These are phyloP conservation scores for Antheraea assamensis DNA, from an alignment of 2,888 invertebrate genomes.

Conservation along the genomic window DNA sequence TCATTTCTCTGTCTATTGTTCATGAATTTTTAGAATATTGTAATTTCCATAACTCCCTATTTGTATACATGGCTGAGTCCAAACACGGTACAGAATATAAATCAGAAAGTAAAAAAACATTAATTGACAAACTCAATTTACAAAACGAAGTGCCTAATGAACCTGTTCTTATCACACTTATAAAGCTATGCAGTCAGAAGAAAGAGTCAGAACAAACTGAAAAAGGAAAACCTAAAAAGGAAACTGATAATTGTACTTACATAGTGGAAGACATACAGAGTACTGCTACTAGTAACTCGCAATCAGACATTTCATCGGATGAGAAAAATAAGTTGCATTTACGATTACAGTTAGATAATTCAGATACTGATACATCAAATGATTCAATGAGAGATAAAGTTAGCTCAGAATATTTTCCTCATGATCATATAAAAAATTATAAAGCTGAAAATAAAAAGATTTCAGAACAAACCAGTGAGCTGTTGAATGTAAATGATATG, in stretches of 20 bases:
- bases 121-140: slow-evolving; percentile 59
- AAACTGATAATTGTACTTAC: slow-evolving; percentile 68
- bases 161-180: slow-evolving; percentile 62
- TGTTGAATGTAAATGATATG: slow-evolving; percentile 9
- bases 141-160: slow-evolving; percentile 56
- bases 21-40: slow-evolving; percentile 92
- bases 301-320: slow-evolving; percentile 75
- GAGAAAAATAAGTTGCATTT: slow-evolving; percentile 73
- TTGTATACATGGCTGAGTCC: slow-evolving; percentile 92
- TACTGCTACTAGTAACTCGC: slow-evolving; percentile 64
- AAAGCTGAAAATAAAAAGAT: slow-evolving; percentile 36
- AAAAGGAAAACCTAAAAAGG: slow-evolving; percentile 40
- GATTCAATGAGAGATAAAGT: slow-evolving; percentile 69
- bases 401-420: slow-evolving; percentile 73
- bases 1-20: slow-evolving; percentile 81
- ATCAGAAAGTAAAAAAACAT: slow-evolving; percentile 78
- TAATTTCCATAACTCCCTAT: slow-evolving; percentile 89
- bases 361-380: slow-evolving; percentile 76
- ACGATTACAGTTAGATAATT: slow-evolving; percentile 67
- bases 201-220: slow-evolving; percentile 44
- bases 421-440: slow-evolving; percentile 54
- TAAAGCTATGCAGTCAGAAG: slow-evolving; percentile 53
- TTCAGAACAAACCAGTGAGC: slow-evolving; percentile 7
- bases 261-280: slow-evolving; percentile 71
- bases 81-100: slow-evolving; percentile 85